Evolutionary conservation across 2,113 vertebrate genomes (phyloP), one percentile per base, ranked within the genome.

Genomic region (Australoheros scitulus): DNA sequence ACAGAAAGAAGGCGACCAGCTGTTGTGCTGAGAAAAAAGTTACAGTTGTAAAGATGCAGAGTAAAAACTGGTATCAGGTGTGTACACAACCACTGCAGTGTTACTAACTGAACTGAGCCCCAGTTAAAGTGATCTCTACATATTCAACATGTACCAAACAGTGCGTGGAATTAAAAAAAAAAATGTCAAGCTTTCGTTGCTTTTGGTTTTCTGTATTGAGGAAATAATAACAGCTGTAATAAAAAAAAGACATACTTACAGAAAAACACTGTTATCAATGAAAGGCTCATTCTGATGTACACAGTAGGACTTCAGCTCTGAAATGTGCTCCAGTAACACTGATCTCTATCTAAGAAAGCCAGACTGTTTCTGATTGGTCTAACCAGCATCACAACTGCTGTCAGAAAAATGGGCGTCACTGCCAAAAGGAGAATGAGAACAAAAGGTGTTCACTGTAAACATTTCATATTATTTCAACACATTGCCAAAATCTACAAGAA

Each of bases 1-100:
- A 52, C 47, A n/a, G 36, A 38, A 38, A 10, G 36, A 10, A 38
- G 36, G 36, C 22, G 41, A 0, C 0, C 11, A 70, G 9, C 3
- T 60, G 17, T 10, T 0, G n/a, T 32, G 41, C 36, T 0, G n/a
- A 24, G 50, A 2, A 14, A 47, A 50, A 20, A 59, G 11, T 13
- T 0, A 13, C 3, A 24, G 0, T 1, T 41, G 20, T 52, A 87
- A 75, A 7, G 63, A 2, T 41, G 24, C n/a, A 89, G 65, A 87
- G 75, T 50, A 84, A 74, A 74, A 43, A 32, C n/a, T 47, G 58
- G 11, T 0, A 36, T 15, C 7, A 61, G 1, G 77, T n/a, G 34
- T 79, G 52, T 2, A 36, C n/a, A 41, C 20, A 20, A 57, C 20
- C 24, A 4, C 52, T 61, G 8, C 17, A 72, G 14, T 26, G 64